Evolutionary conservation across 2,888 invertebrate genomes (phyloP).

Genomic region (Holacanthella duospinosa): DNA sequence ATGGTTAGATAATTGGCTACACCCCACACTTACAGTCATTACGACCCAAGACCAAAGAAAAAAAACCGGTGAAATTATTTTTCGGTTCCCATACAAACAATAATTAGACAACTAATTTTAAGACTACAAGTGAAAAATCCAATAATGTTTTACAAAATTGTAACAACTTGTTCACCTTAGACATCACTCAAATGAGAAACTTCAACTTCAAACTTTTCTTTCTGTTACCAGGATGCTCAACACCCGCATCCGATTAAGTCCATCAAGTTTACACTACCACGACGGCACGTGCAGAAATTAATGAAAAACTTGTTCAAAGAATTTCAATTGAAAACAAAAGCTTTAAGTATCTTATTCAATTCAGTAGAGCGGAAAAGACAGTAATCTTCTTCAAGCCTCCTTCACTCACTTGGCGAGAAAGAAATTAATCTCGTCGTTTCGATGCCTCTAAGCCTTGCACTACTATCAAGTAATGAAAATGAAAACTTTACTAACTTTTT

Average conservation of each 20-base stretch:
- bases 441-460: not conserved
- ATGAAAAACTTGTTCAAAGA: not conserved
- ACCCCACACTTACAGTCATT: not conserved
- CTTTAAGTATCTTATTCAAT: slow-evolving; percentile 1
- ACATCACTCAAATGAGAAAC: no score
- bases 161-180: no score
- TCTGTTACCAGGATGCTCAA: no score
- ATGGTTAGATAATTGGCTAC: not conserved
- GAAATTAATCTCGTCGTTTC: not conserved
- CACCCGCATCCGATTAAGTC: no score
- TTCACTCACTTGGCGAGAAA: not conserved
- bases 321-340: not conserved
- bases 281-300: not conserved
- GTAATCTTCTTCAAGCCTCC: not conserved
- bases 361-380: not conserved
- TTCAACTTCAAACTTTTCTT: no score
- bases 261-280: no score
- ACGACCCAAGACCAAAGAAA: no score
- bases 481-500: not conserved
- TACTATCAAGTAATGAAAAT: not conserved
- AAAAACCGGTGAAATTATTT: no score
- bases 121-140: no score
- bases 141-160: no score
- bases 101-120: no score
- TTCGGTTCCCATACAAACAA: no score